These are phyloP conservation scores for Hystrix brachyura DNA, from an alignment of 2,113 vertebrate species.

Conservation along the genomic window DNA sequence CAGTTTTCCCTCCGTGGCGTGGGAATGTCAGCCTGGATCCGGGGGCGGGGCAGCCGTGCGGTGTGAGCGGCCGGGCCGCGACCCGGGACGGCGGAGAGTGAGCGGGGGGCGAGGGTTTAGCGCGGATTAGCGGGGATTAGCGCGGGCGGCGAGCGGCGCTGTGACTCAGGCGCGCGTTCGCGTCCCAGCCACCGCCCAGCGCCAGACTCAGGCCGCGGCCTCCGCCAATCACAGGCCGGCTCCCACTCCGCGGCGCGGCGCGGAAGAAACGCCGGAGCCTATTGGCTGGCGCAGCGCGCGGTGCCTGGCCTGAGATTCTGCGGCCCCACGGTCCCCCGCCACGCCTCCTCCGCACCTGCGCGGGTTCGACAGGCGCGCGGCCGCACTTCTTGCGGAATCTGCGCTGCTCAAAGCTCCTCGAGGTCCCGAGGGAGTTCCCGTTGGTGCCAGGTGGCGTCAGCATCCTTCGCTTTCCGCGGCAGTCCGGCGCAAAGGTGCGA, in stretches of 20 bases:
- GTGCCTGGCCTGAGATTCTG: accelerated
- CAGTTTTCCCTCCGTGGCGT: background rate
- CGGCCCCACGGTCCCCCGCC: background rate
- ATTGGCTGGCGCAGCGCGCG: background rate
- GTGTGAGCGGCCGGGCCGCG: background rate
- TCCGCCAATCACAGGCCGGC: background rate
- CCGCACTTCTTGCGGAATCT: accelerated
- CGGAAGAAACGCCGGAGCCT: background rate
- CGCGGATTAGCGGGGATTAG: background rate
- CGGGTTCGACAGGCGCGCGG: background rate
- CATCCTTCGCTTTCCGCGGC: background rate
- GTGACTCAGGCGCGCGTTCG: background rate
- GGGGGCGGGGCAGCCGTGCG: accelerated
- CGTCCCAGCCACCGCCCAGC: accelerated
- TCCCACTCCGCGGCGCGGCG: accelerated
- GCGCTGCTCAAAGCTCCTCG: background rate
- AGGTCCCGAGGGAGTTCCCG: background rate
- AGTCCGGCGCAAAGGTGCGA: background rate
- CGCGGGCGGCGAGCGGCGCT: accelerated
- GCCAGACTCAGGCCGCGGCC: accelerated
- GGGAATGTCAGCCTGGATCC: background rate
- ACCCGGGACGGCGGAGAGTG: background rate
- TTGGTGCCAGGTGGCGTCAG: background rate
- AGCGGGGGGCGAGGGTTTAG: background rate
- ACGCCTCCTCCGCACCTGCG: background rate